Conservation (phyloP, 2,888 invertebrate species). For the Perizoma affinitatum region DNA sequence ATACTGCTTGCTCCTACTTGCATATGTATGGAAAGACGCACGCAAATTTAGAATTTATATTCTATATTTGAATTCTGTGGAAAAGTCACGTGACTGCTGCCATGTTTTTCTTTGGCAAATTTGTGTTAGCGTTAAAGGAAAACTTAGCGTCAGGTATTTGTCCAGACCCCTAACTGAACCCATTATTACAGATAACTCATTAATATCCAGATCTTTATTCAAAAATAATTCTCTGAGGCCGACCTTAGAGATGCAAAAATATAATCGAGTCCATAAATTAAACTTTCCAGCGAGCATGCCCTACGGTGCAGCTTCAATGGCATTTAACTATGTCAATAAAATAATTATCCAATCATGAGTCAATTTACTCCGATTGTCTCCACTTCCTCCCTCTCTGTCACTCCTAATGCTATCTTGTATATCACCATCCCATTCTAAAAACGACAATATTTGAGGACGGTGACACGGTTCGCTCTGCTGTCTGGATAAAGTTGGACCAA, state of each 20-base stretch:
- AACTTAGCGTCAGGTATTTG: too few species aligned
- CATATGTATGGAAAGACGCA: too few species aligned
- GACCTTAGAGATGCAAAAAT: too few species aligned
- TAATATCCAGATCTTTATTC: too few species aligned
- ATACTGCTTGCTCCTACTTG: too few species aligned
- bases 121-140: too few species aligned
- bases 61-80: too few species aligned
- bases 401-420: conserved; percentile 26
- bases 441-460: conserved; percentile 63
- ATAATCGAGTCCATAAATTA: conserved; percentile 45
- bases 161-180: too few species aligned
- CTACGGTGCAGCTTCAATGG: conserved; percentile 59
- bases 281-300: conserved; percentile 52
- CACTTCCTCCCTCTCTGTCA: conserved; percentile 49
- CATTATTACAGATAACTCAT: too few species aligned
- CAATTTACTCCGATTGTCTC: conserved; percentile 76
- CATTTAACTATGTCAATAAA: conserved; percentile 80
- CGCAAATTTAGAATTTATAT: too few species aligned
- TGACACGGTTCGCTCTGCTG: conserved; percentile 60
- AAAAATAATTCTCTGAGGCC: not conserved
- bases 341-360: conserved; percentile 82
- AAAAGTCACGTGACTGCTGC: too few species aligned
- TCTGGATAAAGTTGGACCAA: conserved; percentile 52
- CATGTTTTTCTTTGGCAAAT: too few species aligned
- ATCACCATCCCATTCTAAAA: conserved; percentile 49